Conservation (phyloP, 2,888 invertebrate species). For the Oscheius sp. region DNA sequence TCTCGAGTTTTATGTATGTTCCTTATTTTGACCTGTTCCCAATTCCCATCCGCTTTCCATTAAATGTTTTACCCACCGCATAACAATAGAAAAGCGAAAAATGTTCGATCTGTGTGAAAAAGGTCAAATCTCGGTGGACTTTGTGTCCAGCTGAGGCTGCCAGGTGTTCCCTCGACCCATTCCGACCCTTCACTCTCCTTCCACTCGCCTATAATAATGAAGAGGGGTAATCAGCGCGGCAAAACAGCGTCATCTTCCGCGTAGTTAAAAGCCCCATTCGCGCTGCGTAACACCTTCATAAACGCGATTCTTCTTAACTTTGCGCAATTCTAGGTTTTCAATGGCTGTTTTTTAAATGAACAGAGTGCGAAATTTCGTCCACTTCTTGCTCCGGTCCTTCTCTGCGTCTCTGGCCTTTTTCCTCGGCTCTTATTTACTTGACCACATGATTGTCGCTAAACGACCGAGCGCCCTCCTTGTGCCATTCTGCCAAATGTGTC, state of each 20-base stretch:
- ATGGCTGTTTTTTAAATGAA: too few relatives aligned
- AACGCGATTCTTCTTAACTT: neutral
- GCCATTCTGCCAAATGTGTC: slow-evolving; percentile 29
- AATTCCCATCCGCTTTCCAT: too few relatives aligned
- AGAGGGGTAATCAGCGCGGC: slow-evolving; percentile 1
- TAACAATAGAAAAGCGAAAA: too few relatives aligned
- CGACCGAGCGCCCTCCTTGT: slow-evolving; percentile 29
- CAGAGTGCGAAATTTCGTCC: slow-evolving; percentile 8
- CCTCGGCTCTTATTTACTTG: slow-evolving; percentile 33
- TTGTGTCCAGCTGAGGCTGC: slow-evolving; percentile 6
- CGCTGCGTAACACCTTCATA: too few relatives aligned
- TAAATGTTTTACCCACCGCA: too few relatives aligned
- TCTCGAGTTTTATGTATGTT: too few relatives aligned
- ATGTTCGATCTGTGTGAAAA: too few relatives aligned
- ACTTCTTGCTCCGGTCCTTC: slow-evolving; percentile 3
- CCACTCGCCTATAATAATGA: neutral
- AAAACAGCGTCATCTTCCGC: neutral
- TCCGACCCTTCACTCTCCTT: neutral
- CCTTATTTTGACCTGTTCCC: too few relatives aligned
- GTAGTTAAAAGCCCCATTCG: too few relatives aligned
- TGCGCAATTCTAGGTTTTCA: too few relatives aligned
- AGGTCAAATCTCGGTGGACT: too few relatives aligned
- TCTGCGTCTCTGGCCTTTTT: slow-evolving; percentile 32
- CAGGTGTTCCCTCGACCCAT: neutral
- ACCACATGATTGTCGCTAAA: slow-evolving; percentile 36